phyloP scores from a whole-genome alignment of 2,113 vertebrate species.

The Anseranas semipalmata region DNA sequence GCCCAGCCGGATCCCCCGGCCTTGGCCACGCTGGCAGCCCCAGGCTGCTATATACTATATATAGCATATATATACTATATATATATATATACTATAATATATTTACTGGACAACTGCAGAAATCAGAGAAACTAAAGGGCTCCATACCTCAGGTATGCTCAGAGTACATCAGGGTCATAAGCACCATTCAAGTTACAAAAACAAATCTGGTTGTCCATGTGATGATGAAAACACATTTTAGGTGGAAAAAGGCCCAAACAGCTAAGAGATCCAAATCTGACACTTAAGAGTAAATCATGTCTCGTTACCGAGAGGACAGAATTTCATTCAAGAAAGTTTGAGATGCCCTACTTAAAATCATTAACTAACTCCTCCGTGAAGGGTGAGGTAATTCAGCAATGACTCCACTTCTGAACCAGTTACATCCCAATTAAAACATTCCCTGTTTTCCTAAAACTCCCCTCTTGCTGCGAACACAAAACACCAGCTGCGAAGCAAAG shows the following conservation, averaged over 20 bases:
- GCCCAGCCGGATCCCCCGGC: neutral
- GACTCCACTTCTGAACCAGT: slow-evolving; percentile 37
- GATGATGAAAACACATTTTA: neutral
- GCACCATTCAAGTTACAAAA: neutral
- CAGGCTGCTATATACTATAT: too few species aligned
- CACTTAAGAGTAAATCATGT: neutral
- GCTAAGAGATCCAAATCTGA: neutral
- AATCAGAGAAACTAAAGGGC: neutral
- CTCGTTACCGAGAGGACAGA: neutral
- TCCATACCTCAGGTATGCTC: neutral
- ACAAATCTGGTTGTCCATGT: neutral
- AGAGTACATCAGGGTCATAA: neutral
- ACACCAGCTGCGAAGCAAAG: slow-evolving; percentile 72
- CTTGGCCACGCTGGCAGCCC: rapidly evolving
- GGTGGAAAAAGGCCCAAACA: neutral
- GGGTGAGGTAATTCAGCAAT: neutral
- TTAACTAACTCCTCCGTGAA: neutral
- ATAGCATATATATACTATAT: too few species aligned
- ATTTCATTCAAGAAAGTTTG: neutral
- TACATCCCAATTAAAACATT: slow-evolving; percentile 54
- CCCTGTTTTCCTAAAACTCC: slow-evolving; percentile 46
- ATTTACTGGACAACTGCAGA: neutral
- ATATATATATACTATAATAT: too few species aligned
- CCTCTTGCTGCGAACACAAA: slow-evolving; percentile 59
- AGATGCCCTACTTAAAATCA: neutral